Base-by-base conservation (phyloP, 2,888 invertebrate species). In the Bombylius discolor region DNA sequence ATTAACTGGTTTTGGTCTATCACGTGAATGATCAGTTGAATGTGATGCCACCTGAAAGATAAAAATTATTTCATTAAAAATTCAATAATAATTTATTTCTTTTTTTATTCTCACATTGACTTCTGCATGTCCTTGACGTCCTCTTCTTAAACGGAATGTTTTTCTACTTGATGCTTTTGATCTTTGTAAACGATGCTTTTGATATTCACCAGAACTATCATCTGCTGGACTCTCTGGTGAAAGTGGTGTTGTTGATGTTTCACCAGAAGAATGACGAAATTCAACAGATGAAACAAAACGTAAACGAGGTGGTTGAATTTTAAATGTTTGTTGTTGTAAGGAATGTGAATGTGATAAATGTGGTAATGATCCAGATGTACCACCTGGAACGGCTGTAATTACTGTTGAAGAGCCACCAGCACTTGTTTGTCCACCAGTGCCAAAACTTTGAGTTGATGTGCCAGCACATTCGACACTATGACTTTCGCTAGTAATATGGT, bases 141-240 rank as follows among this genome's bases (percentile, higher is more conserved):
- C 88, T 70, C 89, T 87, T 62, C 89, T 80, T 59, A 91, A 79
- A 59, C 93, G 83, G 76, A 96, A 96, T 0, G 95, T 95, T 75
- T 92, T 94, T 65, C 95, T 82, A 66, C 93, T 95, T 68, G 92
- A 94, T 44, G 92, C 94, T 75, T 93, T 95, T 55, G 93, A 87
- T 31, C 96, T 81, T 69, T 96, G 96, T 56, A 96, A 79, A 5
- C 92, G 78, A 42, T 68, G 80, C 76, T 72, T 78, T 71, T 64
- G 78, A 72, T 68, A 78, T 68, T 81, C 81, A 31, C 82, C 83
- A 3, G 83, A 82, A 64, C 82, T 82, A 63, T 83, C 84, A 67
- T 83, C 84, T 46, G 76, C 80, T 36, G 83, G 84, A 70, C 83
- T 84, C 63, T 78, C 81, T 31, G 89, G 89, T 48, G 88, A 88